Evolutionary conservation across 2,797 vertebrate genomes (phyloP), one percentile per base, ranked within the genome.

Genomic region (Helicolenus hilgendorfi): DNA sequence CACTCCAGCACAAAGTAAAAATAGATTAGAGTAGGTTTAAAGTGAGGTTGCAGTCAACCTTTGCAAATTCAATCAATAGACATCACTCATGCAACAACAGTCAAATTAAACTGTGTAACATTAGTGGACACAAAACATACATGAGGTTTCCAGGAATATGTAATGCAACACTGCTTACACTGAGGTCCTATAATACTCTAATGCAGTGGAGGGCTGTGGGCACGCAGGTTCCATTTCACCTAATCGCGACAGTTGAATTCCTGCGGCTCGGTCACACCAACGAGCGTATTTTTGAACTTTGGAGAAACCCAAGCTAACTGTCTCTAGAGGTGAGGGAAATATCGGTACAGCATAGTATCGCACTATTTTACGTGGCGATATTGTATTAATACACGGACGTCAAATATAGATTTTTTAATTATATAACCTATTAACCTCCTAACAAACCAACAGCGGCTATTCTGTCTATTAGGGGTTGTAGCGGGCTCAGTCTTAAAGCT

Each of bases 61-160:
- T 60, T 10, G 15, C 9, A 64, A 63, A 77, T 62, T 86, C 71
- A 73, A 72, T 81, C 70, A 76, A 84, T 84, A 73, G 33, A 58
- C 68, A 70, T 84, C 82, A 69, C 62, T 59, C 38, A 63, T 56
- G 76, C 64, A 78, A 49, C 31, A 77, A 35, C 70, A 70, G 69
- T 81, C 85, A 83, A 79, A 79, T 68, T 33, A 59, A 84, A 81
- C 33, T 58, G 56, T 82, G 58, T 56, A 76, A 79, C 60, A 69
- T 68, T 59, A 76, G 68, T 31, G 68, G 67, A 73, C 59, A 62
- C 31, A 27, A 36, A 41, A 35, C 7, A 18, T 73, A 79, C 38
- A 53, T 22, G 9, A 18, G 14, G 26, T 75, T 84, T 87, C 77
- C 74, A 85, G 82, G 49, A 60, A 71, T 67, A 13, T 73, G 62